These are phyloP conservation scores for Pseudoips prasinana DNA, from an alignment of 2,888 invertebrate genomes.

Conservation along the genomic window DNA sequence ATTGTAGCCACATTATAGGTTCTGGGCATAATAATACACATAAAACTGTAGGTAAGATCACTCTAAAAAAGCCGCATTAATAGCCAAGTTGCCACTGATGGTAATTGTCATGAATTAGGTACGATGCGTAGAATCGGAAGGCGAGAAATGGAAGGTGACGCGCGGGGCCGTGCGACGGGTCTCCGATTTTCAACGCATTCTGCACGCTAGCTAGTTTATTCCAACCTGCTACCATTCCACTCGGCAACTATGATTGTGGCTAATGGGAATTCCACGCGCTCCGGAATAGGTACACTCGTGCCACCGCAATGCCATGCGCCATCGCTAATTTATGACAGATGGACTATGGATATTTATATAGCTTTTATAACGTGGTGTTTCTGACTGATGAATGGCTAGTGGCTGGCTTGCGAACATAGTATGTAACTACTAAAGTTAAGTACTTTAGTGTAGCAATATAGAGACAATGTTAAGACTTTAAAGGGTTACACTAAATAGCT, in stretches of 20 bases:
- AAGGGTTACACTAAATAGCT: too few relatives aligned
- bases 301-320: constrained; percentile 40
- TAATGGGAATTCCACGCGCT: constrained; percentile 59
- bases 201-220: constrained; percentile 50
- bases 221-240: constrained; percentile 46
- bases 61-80: too few relatives aligned
- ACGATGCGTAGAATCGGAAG: constrained; percentile 45
- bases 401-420: too few relatives aligned
- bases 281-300: constrained; percentile 49
- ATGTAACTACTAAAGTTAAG: too few relatives aligned
- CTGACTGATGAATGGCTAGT: too few relatives aligned
- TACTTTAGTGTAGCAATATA: too few relatives aligned
- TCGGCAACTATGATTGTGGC: constrained; percentile 38
- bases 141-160: constrained; percentile 28
- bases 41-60: too few relatives aligned
- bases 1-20: too few relatives aligned
- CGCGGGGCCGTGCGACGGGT: constrained; percentile 75
- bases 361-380: constrained; percentile 1
- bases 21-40: too few relatives aligned
- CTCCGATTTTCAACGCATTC: constrained; percentile 76
- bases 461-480: too few relatives aligned
- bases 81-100: too few relatives aligned
- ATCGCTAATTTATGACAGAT: constrained; percentile 6
- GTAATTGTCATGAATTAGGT: constrained; percentile 45
- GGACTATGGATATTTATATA: constrained; percentile 14